Evolutionary conservation across 2,888 invertebrate species (phyloP).

Genomic region (Seira sanloemensis): DNA sequence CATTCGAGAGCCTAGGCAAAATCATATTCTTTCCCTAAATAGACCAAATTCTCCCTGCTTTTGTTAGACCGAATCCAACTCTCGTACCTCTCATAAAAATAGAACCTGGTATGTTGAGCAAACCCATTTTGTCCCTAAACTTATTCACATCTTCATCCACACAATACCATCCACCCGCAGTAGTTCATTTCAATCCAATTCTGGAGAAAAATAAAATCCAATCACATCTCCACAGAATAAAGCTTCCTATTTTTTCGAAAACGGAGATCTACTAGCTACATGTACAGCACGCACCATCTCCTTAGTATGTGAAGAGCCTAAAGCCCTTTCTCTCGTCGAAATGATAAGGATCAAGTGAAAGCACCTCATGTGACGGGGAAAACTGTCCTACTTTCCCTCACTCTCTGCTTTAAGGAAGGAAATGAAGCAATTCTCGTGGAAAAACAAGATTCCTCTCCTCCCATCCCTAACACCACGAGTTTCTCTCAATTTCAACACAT

Average conservation of each 20-base stretch:
- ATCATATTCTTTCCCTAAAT: no score
- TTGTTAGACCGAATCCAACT: not conserved
- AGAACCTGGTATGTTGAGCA: not conserved
- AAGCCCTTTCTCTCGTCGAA: not conserved
- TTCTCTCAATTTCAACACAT: not conserved
- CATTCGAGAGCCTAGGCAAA: not conserved
- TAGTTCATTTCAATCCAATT: slow-evolving; percentile 6
- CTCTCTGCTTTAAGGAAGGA: not conserved
- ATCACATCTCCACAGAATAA: slow-evolving; percentile 8
- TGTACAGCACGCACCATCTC: no score
- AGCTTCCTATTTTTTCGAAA: not conserved
- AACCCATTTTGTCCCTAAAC: no score
- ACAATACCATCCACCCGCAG: not conserved
- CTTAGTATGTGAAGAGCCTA: not conserved
- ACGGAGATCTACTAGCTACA: not conserved
- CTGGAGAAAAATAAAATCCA: not conserved
- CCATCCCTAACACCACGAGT: not conserved
- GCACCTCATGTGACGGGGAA: not conserved
- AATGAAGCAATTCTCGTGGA: slow-evolving; percentile 9
- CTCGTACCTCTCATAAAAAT: no score
- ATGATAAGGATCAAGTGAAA: slow-evolving; percentile 10
- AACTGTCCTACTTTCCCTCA: slow-evolving; percentile 5
- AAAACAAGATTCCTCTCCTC: not conserved
- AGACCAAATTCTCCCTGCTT: not conserved
- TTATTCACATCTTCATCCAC: not conserved